Base-by-base conservation (phyloP, 2,113 vertebrate species). In the Chaetodon auriga region DNA sequence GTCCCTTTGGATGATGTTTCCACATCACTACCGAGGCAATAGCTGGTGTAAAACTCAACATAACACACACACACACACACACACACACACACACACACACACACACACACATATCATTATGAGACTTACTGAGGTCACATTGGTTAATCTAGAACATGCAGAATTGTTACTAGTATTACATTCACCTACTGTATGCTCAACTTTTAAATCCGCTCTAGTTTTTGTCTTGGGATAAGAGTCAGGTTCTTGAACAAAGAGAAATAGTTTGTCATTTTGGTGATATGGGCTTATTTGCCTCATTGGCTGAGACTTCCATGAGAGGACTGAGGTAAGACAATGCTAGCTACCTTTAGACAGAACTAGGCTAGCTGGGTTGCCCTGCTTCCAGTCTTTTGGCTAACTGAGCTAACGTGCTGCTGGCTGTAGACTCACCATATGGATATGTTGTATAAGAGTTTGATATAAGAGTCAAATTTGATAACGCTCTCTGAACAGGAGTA, bases 101-200 rank as follows among this genome's bases (percentile, higher is more conserved):
- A 3, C 46, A 30, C 23, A 62, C 12, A 36, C 36, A 68, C 0
- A 14, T 41, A 43, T 36, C 23, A 48, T 57, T 21, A 2, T 48
- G 0, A 68, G 55, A 51, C 74, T 43, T 19, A 25, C 7, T 35
- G 41, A 84, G 82, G 91, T 87, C 70, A 81, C 54, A 38, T 21
- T 71, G 71, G 80, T 87, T 69, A 25, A 74, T 61, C 23, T 41
- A 53, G 48, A 19, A 2, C 57, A 53, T 80, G 36, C 3, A 58
- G 30, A 65, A 79, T 19, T 68, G 15, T 2, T 53, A 25, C n/a
- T 45, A 21, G 48, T 30, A 66, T 30, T 21, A 55, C 8, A 53
- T 80, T 64, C 49, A 21, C 12, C n/a, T 46, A 25, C 54, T 43
- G 21, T 41, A 21, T 6, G 18, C 15, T 70, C n/a, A 68, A 49